These are phyloP conservation scores for Listronotus oregonensis DNA, from an alignment of 1,140 invertebrate species.

Conservation along the genomic window DNA sequence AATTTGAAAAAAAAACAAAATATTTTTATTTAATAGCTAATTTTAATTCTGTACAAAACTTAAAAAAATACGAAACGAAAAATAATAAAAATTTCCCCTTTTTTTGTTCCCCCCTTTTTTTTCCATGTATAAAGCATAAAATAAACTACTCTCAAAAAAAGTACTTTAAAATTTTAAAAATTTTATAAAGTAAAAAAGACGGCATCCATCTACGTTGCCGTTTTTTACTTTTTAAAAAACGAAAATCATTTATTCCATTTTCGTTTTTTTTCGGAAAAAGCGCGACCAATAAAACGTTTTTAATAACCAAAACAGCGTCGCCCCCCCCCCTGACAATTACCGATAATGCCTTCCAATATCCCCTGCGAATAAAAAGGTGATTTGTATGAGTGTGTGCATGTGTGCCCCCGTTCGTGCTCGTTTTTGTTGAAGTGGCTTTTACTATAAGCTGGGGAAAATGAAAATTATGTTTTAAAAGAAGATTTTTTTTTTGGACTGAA, in stretches of 20 bases:
- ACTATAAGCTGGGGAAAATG: neutral
- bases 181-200: neutral
- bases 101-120: too few species aligned
- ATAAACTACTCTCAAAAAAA: slow-evolving; percentile 13
- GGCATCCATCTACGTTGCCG: slow-evolving; percentile 4
- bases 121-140: neutral
- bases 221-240: slow-evolving; percentile 8
- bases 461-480: too few species aligned
- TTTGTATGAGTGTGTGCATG: slow-evolving; percentile 5
- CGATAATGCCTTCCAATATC: slow-evolving; percentile 15
- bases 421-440: neutral
- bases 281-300: slow-evolving; percentile 10
- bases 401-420: too few species aligned
- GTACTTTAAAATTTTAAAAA: neutral
- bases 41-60: too few species aligned
- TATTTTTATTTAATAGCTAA: too few species aligned
- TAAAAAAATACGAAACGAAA: too few species aligned
- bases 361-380: slow-evolving; percentile 9
- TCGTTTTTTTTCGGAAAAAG: slow-evolving; percentile 14
- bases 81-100: too few species aligned
- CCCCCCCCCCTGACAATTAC: slow-evolving; percentile 9
- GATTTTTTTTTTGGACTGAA: too few species aligned
- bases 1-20: too few species aligned
- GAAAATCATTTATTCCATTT: slow-evolving; percentile 11
- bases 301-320: slow-evolving; percentile 12